Evolutionary conservation across 2,888 invertebrate species (phyloP), one percentile per base, ranked within the genome.

Genomic region (Drosophila mercatorum): DNA sequence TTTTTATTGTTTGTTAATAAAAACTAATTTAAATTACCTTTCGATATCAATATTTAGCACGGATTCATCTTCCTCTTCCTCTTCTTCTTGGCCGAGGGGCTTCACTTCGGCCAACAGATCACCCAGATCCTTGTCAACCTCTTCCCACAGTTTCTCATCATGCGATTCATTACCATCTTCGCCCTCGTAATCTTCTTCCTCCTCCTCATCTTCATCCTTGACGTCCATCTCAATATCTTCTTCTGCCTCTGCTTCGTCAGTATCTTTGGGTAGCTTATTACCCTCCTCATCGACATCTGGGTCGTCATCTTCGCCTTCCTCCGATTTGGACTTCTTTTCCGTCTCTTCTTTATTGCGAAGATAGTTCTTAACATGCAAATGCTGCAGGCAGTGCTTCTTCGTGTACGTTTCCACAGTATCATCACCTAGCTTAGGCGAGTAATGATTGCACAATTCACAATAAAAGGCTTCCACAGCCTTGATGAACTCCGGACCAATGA

Each of bases 91-190:
- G 49, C 95, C 95, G 3, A 95, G 94, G 0, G 94, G 93, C 76
- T 95, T 95, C 36, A 95, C 95, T 90, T 95, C 95, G 14, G 96
- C 94, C 41, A 97, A 93, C 61, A 97, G 93, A 88, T 96, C 96
- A 6, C 96, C 96, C 70, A 97, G 94, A 91, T 96, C 96, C 90
- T 96, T 96, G 91, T 96, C 96, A 38, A 96, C 96, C 91, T 96
- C 96, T 34, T 96, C 96, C 96, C 96, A 96, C 64, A 96, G 89
- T 87, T 96, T 96, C 82, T 96, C 96, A 81, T 95, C 95, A 68
- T 93, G 94, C 38, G 93, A 92, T 43, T 93, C 66, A 38, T 64
- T 89, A 84, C 95, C 95, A 83, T 95, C 95, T 75, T 95, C 95
- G 73, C 93, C 95, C 74, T 93, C 94, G 38, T 52, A 73, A 84